Evolutionary conservation across 2,113 vertebrate species (phyloP).

Genomic region (Alaudala cheleensis): DNA sequence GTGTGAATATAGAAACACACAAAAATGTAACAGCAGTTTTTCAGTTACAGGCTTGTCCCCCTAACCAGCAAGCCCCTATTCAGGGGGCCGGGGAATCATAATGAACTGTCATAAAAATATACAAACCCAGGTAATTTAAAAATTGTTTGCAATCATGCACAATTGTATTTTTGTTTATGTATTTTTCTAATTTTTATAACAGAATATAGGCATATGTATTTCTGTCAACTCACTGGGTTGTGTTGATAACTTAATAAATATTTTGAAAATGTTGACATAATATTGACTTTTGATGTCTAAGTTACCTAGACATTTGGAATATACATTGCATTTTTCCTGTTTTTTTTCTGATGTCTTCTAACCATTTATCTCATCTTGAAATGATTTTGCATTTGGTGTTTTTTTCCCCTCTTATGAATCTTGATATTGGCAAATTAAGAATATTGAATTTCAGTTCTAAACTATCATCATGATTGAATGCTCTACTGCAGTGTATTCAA

Average conservation of each 20-base stretch:
- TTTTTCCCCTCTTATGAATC: background rate
- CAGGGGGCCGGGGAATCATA: background rate
- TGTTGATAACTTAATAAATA: slow-evolving; percentile 39
- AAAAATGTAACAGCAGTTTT: background rate
- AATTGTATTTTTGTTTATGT: background rate
- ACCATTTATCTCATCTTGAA: background rate
- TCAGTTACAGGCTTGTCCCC: background rate
- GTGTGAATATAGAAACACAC: background rate
- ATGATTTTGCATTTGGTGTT: background rate
- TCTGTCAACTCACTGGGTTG: background rate
- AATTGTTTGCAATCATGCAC: background rate
- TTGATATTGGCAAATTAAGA: background rate
- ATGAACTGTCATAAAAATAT: background rate
- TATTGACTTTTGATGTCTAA: background rate
- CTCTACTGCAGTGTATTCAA: background rate
- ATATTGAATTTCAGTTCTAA: background rate
- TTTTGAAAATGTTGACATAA: background rate
- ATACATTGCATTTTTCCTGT: background rate
- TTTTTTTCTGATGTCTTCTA: background rate
- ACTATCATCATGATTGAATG: background rate
- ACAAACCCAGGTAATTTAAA: background rate
- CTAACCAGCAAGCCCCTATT: rapidly evolving
- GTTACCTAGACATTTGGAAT: background rate
- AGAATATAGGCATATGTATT: background rate
- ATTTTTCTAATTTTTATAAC: background rate